phyloP scores from a whole-genome alignment of 2,113 vertebrate species.

The Apaloderma vittatum region DNA sequence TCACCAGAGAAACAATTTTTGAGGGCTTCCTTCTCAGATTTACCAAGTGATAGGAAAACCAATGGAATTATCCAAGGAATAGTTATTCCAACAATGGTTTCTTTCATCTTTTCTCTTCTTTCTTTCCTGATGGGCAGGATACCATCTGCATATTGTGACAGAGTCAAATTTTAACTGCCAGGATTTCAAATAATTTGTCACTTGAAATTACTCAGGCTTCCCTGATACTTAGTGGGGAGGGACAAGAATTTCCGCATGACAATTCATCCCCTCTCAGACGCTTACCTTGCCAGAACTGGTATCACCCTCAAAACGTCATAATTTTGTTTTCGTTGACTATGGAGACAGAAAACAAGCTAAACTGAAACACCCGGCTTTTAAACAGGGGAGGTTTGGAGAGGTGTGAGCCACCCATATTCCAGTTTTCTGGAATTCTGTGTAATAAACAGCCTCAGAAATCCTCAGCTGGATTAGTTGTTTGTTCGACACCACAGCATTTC shows the following conservation, averaged over 20 bases:
- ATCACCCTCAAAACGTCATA: neutral
- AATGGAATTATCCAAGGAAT: neutral
- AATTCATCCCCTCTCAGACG: neutral
- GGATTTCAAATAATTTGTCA: neutral
- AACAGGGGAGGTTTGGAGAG: neutral
- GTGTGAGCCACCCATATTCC: neutral
- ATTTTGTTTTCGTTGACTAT: neutral
- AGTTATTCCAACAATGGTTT: neutral
- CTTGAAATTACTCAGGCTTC: neutral
- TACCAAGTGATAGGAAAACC: neutral
- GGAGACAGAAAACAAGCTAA: neutral
- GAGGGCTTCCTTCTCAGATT: neutral
- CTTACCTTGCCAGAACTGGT: neutral
- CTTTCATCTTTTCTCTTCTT: too few species aligned
- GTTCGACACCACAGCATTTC: neutral
- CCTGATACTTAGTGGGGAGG: neutral
- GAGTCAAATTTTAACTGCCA: neutral
- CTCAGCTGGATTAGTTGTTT: accelerated
- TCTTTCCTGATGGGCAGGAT: neutral
- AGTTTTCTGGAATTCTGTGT: neutral
- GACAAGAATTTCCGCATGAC: neutral
- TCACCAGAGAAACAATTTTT: neutral
- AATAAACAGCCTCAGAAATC: neutral
- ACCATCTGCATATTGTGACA: neutral
- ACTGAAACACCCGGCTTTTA: neutral